These are phyloP conservation scores for Lipophrys pholis DNA, from an alignment of 2,113 vertebrate species.

Conservation along the genomic window DNA sequence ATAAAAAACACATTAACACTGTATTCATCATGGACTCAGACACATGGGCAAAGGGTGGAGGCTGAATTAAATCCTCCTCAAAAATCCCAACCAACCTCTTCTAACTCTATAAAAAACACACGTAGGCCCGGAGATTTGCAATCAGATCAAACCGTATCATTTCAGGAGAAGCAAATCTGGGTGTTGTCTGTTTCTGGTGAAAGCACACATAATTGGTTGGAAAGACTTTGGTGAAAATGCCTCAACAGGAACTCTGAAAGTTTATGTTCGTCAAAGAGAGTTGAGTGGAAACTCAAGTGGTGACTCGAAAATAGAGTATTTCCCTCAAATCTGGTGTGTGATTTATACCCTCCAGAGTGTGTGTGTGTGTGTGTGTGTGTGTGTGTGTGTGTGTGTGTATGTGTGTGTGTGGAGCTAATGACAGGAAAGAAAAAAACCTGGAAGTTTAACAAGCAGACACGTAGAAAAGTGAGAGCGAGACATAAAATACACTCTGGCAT, in stretches of 20 bases:
- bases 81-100: constrained; percentile 19
- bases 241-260: constrained; percentile 27
- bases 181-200: constrained; percentile 60
- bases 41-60: constrained; percentile 36
- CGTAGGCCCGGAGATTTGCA: constrained; percentile 5
- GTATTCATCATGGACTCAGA: constrained; percentile 3
- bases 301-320: background rate
- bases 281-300: constrained; percentile 9
- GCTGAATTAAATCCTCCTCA: constrained; percentile 41
- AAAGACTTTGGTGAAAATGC: constrained; percentile 34
- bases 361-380: constrained; percentile 33
- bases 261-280: constrained; percentile 29
- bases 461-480: constrained; percentile 26
- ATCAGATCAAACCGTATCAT: constrained; percentile 63
- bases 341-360: constrained; percentile 24
- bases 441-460: constrained; percentile 10
- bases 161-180: constrained; percentile 57
- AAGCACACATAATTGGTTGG: constrained; percentile 28
- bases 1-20: constrained; percentile 10
- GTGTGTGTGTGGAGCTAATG: constrained; percentile 5
- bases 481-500: constrained; percentile 33
- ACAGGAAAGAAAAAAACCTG: background rate
- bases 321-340: constrained; percentile 16
- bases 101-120: constrained; percentile 7
- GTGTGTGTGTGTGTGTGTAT: constrained; percentile 16